These are phyloP conservation scores for Acropternis orthonyx DNA, from an alignment of 2,797 vertebrate genomes.

Conservation along the genomic window DNA sequence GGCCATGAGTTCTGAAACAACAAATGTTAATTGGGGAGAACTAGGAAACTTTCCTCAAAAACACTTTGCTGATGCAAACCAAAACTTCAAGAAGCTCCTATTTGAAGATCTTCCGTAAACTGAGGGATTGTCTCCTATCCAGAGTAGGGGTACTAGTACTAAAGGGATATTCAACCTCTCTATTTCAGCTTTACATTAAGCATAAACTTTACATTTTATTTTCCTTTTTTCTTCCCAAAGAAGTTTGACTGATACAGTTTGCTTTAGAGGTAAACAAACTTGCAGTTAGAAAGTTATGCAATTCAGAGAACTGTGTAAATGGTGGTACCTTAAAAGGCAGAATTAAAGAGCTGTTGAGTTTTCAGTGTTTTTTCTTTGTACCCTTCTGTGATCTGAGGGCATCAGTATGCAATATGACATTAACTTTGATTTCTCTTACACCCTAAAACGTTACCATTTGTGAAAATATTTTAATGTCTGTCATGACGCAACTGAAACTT, in stretches of 20 bases:
- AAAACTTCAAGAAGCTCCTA: background rate
- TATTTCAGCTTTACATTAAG: background rate
- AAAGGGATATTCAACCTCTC: background rate
- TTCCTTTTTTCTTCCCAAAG: background rate
- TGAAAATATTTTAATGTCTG: background rate
- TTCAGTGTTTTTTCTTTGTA: background rate
- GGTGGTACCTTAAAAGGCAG: background rate
- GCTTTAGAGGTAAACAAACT: background rate
- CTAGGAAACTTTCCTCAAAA: background rate
- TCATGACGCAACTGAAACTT: background rate
- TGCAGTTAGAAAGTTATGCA: background rate
- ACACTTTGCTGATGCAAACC: background rate
- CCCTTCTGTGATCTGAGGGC: background rate
- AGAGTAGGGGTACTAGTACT: background rate
- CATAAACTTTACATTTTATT: background rate
- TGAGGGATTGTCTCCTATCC: background rate
- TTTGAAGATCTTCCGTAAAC: background rate
- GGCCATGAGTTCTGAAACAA: background rate
- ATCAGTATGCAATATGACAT: background rate
- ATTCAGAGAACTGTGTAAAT: background rate
- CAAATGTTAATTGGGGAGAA: background rate
- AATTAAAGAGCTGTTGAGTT: background rate
- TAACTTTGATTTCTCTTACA: background rate
- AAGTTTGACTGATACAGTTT: background rate
- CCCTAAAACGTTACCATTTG: background rate